Evolutionary conservation across 2,113 vertebrate genomes (phyloP), one percentile per base, ranked within the genome.

Genomic region (Oryzias javanicus): DNA sequence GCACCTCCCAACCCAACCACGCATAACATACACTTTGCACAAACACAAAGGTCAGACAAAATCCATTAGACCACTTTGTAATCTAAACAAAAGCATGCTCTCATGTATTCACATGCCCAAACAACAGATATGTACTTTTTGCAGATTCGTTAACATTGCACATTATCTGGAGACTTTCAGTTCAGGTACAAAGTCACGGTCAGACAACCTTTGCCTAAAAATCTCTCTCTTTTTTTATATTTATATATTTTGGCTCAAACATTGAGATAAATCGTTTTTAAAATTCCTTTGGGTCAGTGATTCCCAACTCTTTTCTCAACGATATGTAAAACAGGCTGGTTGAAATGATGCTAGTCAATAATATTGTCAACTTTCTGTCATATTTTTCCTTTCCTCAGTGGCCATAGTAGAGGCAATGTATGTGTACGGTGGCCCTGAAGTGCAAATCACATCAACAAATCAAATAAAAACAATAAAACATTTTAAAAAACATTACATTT

Each of bases 1-100:
- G 71, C 81, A 61, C 60, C 71, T 51, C 64, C 68, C 46, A 18
- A 12, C 35, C 8, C n/a, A 77, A 74, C 81, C 89, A 91, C 91
- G 88, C 88, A 86, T 72, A 80, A 89, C 71, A 84, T 53, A 71
- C 61, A 90, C 69, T 77, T 83, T 74, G 80, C 76, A 88, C 74
- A 58, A 86, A 87, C 84, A 90, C 83, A 73, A 68, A 84, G 78
- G 77, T 86, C 84, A 76, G 84, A 89, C 80, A 83, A 57, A 85
- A 75, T 79, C 85, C 85, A 82, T 70, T 72, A 90, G 80, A 89
- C 68, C 42, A 88, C 80, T 80, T 71, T 70, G 58, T 78, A 81
- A 85, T 85, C 79, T 88, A 86, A 71, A 81, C 89, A 83, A 88
- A 82, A 24, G 80, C 90, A 91, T 92, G 91, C 90, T 84, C 87